phyloP scores from a whole-genome alignment of 2,797 vertebrate species.

The Carduelis carduelis region DNA sequence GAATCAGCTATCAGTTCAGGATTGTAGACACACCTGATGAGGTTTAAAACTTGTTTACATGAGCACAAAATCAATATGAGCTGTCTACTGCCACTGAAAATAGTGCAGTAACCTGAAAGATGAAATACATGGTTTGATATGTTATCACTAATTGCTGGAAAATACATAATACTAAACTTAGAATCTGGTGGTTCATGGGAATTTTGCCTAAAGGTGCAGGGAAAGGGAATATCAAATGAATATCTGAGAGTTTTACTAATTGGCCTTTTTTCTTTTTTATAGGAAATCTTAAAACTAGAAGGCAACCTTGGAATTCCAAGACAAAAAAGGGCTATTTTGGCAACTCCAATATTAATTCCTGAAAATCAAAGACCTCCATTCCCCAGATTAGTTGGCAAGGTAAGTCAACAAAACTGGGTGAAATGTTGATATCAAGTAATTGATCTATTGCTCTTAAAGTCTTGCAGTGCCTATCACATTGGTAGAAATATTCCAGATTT shows the following conservation, averaged over 20 bases:
- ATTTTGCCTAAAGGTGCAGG: neutral
- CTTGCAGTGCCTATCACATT: neutral
- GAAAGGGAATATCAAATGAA: neutral
- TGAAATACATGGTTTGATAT: neutral
- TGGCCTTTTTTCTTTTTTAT: neutral
- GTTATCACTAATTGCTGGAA: neutral
- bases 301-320: constrained; percentile 78
- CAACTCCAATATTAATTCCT: constrained; percentile 86
- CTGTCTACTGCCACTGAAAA: neutral
- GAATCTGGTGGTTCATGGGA: neutral
- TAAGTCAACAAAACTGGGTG: constrained; percentile 68
- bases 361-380: constrained; percentile 94
- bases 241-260: neutral
- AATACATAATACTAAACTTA: neutral
- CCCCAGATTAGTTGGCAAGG: constrained; percentile 88
- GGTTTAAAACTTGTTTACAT: neutral
- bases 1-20: neutral
- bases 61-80: neutral
- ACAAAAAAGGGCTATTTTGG: constrained; percentile 88
- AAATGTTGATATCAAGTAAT: neutral
- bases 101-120: neutral
- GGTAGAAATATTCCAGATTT: neutral
- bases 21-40: neutral
- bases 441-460: neutral
- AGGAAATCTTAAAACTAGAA: constrained; percentile 85